Conservation (phyloP, 2,797 vertebrate genomes). For the Falco novaeseelandiae region DNA sequence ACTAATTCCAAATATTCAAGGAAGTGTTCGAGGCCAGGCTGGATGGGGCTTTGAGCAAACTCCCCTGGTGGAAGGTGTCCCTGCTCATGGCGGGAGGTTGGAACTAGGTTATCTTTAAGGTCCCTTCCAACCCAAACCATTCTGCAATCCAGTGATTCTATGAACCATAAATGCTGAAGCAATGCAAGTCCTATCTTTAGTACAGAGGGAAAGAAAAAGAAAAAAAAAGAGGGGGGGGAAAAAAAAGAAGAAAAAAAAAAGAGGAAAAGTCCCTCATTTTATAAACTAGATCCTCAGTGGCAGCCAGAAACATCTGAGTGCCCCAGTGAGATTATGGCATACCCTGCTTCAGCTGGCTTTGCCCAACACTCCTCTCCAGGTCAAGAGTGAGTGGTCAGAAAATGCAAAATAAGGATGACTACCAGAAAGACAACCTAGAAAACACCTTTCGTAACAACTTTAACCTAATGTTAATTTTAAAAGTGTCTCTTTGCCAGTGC, state of each 20-base stretch:
- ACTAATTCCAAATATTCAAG: background rate
- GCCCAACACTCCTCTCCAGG: background rate
- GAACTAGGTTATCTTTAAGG: background rate
- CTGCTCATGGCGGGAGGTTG: background rate
- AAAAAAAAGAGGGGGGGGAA: background rate
- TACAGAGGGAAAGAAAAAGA: background rate
- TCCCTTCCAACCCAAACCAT: background rate
- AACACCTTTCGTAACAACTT: background rate
- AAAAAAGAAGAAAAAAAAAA: background rate
- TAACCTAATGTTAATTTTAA: background rate
- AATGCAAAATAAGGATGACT: background rate
- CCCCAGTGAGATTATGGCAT: background rate
- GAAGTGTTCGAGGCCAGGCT: background rate
- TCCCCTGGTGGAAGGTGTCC: background rate
- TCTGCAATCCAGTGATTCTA: background rate
- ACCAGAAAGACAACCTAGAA: background rate
- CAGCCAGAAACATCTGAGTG: background rate
- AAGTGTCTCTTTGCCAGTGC: background rate
- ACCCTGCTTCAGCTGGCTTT: background rate
- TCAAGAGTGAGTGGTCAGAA: background rate
- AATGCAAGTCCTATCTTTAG: background rate
- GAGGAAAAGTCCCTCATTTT: background rate
- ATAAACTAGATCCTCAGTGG: background rate
- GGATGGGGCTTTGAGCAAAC: background rate
- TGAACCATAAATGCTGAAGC: background rate